Evolutionary conservation across 2,113 vertebrate species (phyloP).

Genomic region (Corythornis cristatus): DNA sequence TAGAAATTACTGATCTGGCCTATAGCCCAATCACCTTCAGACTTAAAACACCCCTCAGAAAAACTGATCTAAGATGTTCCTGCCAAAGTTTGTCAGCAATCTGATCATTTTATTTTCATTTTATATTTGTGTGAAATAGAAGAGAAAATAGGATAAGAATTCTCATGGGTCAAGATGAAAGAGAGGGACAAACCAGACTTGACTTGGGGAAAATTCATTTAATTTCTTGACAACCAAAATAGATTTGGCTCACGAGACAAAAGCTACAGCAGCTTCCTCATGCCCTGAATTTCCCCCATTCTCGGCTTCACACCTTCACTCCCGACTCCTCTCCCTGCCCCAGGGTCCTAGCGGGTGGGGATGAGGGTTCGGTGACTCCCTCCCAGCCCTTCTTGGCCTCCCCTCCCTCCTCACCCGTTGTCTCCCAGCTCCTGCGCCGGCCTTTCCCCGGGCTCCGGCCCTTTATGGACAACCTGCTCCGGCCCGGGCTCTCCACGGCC

Average conservation of each 20-base stretch:
- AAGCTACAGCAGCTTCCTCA: background rate
- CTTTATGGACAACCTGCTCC: no score
- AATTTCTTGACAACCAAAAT: background rate
- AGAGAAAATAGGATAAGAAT: background rate
- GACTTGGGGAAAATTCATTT: background rate
- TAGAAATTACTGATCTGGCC: background rate
- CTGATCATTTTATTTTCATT: slow-evolving; percentile 10
- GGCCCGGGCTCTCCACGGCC: no score
- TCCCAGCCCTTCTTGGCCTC: no score
- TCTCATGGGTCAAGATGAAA: background rate
- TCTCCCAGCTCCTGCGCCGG: no score
- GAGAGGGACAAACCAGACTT: background rate
- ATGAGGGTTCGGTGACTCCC: no score
- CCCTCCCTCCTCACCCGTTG: no score
- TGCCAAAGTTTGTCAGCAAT: background rate
- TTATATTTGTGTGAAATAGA: background rate
- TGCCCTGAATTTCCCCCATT: background rate
- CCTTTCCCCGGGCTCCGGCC: no score
- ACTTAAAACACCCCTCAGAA: background rate
- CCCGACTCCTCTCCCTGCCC: background rate
- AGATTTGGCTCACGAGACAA: background rate
- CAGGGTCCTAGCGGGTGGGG: no score
- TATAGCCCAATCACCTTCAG: background rate
- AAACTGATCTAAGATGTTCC: background rate
- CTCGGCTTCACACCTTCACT: fast-evolving